These are phyloP conservation scores for Accipiter cooperii DNA, from an alignment of 2,113 vertebrate genomes.

Conservation along the genomic window DNA sequence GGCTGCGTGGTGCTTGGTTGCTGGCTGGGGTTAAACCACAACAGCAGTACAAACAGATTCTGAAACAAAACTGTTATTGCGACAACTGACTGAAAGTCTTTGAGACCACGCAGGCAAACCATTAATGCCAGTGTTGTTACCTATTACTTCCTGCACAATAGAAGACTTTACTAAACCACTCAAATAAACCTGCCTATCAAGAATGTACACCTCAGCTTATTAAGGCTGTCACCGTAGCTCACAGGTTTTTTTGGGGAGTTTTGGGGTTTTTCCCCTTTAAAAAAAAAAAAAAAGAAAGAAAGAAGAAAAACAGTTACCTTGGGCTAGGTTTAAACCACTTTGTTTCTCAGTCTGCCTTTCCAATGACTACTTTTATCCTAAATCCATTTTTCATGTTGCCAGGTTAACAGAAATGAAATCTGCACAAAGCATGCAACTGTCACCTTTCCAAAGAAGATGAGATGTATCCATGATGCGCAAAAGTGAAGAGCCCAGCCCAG, in stretches of 20 bases:
- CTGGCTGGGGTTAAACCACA: too few species aligned
- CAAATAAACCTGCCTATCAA: not conserved
- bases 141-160: not conserved
- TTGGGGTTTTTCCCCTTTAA: not conserved
- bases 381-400: not conserved
- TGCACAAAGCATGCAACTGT: not conserved
- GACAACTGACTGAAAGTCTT: not conserved
- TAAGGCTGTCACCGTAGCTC: not conserved
- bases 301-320: not conserved
- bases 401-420: not conserved
- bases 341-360: not conserved
- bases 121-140: not conserved
- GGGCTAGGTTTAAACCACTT: not conserved
- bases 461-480: not conserved
- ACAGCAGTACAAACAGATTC: not conserved
- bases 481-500: not conserved
- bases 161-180: not conserved
- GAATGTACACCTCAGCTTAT: not conserved
- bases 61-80: not conserved
- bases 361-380: not conserved
- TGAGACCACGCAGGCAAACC: not conserved
- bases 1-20: too few species aligned
- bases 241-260: accelerated
- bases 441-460: not conserved
- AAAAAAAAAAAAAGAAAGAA: not conserved